A percentile compares a stretch with the other conserved stretches of the same genome.
Conservation (phyloP, 2,113 vertebrate species). For the Leucoraja erinaceus region DNA sequence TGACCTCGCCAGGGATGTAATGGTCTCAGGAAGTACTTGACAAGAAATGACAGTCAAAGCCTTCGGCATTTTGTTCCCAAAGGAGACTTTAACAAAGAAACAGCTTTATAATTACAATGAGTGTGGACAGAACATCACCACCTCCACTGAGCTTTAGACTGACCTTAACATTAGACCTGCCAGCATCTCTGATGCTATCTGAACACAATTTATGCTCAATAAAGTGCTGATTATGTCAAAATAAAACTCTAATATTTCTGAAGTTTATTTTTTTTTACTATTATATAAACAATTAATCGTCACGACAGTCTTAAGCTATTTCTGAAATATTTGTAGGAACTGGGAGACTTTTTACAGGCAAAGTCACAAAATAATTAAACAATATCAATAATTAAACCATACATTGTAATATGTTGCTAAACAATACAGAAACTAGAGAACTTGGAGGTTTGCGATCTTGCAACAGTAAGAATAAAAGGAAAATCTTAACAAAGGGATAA, state of each 20-base stretch:
- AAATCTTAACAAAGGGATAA: background rate
- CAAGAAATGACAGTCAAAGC: conserved; percentile 19
- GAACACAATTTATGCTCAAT: conserved; percentile 2
- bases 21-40: conserved; percentile 33
- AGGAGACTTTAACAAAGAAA: background rate
- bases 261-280: background rate
- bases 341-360: background rate
- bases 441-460: background rate
- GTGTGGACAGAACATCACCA: conserved; percentile 1
- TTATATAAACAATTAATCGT: background rate
- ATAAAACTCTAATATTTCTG: background rate
- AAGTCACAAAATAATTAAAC: background rate
- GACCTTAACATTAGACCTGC: background rate
- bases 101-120: conserved; percentile 20
- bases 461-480: background rate
- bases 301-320: background rate
- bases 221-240: background rate
- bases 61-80: background rate
- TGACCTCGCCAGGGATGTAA: conserved; percentile 3
- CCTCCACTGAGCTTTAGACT: background rate
- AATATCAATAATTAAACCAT: background rate
- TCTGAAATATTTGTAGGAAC: background rate
- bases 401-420: background rate
- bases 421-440: background rate
- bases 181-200: background rate